A percentile compares a stretch with the other conserved stretches of the same genome.
Evolutionary conservation across 37 sponge, comb jelly and placozoan species (phyloP).

Genomic region (Cladorhizidae sp.): DNA sequence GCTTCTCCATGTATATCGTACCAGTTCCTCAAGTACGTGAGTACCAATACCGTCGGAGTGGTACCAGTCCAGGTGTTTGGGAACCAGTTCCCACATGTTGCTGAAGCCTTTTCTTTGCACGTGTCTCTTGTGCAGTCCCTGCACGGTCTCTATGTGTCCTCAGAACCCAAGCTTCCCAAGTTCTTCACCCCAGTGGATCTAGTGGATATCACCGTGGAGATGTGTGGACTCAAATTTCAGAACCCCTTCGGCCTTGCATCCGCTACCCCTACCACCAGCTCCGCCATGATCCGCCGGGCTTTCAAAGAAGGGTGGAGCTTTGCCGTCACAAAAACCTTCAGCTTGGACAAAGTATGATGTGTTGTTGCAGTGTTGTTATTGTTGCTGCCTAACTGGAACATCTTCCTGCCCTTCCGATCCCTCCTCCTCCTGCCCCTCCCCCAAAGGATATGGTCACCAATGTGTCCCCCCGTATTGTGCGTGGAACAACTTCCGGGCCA

Average conservation of each 20-base stretch:
- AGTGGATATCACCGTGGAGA: constrained; percentile 83
- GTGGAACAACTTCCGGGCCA: constrained; percentile 89
- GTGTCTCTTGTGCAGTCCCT: constrained; percentile 79
- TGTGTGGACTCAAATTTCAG: constrained; percentile 87
- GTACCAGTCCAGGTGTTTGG: too few species aligned
- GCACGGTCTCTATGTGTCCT: constrained; percentile 80
- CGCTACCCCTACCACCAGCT: constrained; percentile 93
- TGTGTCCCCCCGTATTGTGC: constrained; percentile 94
- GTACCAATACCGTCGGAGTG: too few species aligned
- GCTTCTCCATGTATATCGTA: too few species aligned
- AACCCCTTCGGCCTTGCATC: constrained; percentile 96
- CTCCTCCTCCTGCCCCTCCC: constrained; percentile 2
- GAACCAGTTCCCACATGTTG: too few species aligned
- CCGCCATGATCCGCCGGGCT: constrained; percentile 91
- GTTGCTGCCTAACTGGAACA: constrained; percentile 2
- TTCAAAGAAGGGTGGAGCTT: constrained; percentile 95
- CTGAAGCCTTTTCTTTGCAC: too few species aligned
- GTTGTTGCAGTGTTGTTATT: not conserved
- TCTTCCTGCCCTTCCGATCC: not conserved
- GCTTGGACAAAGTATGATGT: constrained; percentile 80
- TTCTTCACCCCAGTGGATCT: constrained; percentile 92
- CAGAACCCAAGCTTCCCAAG: constrained; percentile 81
- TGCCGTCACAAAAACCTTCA: constrained; percentile 94
- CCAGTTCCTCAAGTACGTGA: too few species aligned
- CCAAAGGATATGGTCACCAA: constrained; percentile 87